Evolutionary conservation across 1,140 invertebrate genomes (phyloP), one percentile per base, ranked within the genome.

Genomic region (Limonius californicus): DNA sequence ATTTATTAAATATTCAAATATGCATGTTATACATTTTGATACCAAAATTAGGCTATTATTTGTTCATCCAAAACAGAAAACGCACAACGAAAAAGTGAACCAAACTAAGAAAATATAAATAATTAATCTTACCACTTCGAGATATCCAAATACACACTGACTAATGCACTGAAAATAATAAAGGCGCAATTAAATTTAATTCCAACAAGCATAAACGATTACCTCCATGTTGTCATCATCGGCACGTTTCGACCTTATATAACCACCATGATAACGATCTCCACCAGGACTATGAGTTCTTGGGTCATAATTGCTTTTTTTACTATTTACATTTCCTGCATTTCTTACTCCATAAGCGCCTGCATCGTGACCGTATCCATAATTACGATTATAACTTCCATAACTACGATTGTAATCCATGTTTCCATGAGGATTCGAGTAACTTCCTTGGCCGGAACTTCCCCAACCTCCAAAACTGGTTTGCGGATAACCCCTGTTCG

Each of bases 101-200:
- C n/a, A n/a, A n/a, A n/a, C n/a, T n/a, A n/a, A n/a, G n/a, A n/a
- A n/a, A n/a, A n/a, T n/a, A n/a, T n/a, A n/a, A n/a, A n/a, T n/a
- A n/a, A n/a, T n/a, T n/a, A n/a, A n/a, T n/a, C n/a, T n/a, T n/a
- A n/a, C n/a, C n/a, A n/a, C n/a, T n/a, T n/a, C n/a, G n/a, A 72
- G 42, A 60, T 72, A 66, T 9, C 62, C 69, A 62, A 72, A 70
- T 19, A 72, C 61, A 35, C 71, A 72, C 50, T 71, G 71, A 55
- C 69, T 71, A 6, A 68, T 56, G 57, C 71, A 72, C 69, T 71
- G 27, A 59, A 15, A 70, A 9, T n/a, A 39, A n/a, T n/a, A n/a
- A n/a, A n/a, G n/a, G n/a, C n/a, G n/a, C n/a, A n/a, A n/a, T n/a
- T n/a, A n/a, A n/a, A n/a, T n/a, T n/a, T n/a, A n/a, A n/a, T n/a